Conservation (phyloP, 53 echinoderm and acorn worm genomes). For the Crossaster papposus region DNA sequence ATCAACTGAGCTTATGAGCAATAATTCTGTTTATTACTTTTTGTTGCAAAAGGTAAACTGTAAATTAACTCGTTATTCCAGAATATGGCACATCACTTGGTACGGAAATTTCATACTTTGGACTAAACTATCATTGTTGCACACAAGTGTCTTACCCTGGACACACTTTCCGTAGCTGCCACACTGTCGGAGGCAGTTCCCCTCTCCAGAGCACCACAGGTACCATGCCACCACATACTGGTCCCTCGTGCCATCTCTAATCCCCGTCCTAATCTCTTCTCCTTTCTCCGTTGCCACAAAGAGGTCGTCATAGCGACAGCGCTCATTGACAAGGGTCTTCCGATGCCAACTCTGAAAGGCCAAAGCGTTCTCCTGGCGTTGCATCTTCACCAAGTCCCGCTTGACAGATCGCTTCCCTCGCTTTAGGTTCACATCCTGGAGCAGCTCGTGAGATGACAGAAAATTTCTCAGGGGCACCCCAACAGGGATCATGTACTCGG, state of each 20-base stretch:
- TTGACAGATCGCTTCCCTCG: slow-evolving; percentile 77
- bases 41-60: too few relatives aligned
- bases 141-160: slow-evolving; percentile 37
- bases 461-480: slow-evolving; percentile 61
- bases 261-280: slow-evolving; percentile 12
- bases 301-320: slow-evolving; percentile 72
- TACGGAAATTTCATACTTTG: too few relatives aligned
- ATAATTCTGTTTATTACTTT: too few relatives aligned
- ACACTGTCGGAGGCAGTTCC: slow-evolving; percentile 73
- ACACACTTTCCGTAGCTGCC: slow-evolving; percentile 72
- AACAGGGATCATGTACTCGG: slow-evolving; percentile 52
- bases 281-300: slow-evolving; percentile 71
- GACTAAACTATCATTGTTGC: not conserved
- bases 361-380: slow-evolving; percentile 58
- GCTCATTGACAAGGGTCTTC: slow-evolving; percentile 63
- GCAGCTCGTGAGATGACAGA: slow-evolving; percentile 42
- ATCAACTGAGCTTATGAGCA: too few relatives aligned
- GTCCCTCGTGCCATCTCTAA: slow-evolving; percentile 60
- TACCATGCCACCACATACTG: slow-evolving; percentile 83
- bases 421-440: slow-evolving; percentile 65
- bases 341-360: slow-evolving; percentile 68
- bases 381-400: slow-evolving; percentile 69
- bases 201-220: slow-evolving; percentile 81
- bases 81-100: too few relatives aligned
- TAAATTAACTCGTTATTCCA: too few relatives aligned